Conservation (phyloP, 2,888 invertebrate genomes). For the Lasioglossum zephyrum region DNA sequence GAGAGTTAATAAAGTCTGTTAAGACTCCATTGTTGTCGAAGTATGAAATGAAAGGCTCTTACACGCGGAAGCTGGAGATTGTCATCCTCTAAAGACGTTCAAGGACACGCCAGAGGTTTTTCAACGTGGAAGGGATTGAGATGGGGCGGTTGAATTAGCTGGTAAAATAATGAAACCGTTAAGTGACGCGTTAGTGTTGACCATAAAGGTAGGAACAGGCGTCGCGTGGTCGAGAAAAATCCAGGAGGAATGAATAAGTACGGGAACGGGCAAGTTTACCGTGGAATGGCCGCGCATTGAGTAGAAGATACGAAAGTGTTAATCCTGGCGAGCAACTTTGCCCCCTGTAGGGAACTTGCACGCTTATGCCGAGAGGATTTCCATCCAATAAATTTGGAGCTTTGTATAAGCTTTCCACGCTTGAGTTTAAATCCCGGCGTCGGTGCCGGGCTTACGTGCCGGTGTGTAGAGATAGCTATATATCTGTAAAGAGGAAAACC, state of each 20-base stretch:
- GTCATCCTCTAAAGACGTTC: not conserved
- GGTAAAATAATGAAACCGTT: not conserved
- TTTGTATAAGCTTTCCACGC: slow-evolving; percentile 87
- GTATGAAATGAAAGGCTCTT: not conserved
- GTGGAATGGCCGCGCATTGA: slow-evolving; percentile 76
- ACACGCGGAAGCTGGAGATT: not conserved
- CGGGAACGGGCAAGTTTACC: slow-evolving; percentile 60
- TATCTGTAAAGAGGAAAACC: slow-evolving; percentile 68
- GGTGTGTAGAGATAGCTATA: slow-evolving; percentile 68
- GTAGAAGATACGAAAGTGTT: slow-evolving; percentile 86
- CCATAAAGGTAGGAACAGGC: not conserved
- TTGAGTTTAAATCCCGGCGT: slow-evolving; percentile 84
- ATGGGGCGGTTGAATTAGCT: not conserved
- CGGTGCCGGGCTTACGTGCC: slow-evolving; percentile 73
- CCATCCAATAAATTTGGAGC: slow-evolving; percentile 87
- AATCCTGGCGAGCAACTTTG: slow-evolving; percentile 86
- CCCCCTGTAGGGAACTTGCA: slow-evolving; percentile 82
- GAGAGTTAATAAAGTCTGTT: not conserved
- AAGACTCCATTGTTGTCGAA: not conserved
- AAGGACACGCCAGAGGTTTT: not conserved
- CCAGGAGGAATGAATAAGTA: slow-evolving; percentile 49
- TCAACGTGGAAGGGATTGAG: not conserved
- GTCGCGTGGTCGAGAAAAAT: slow-evolving; percentile 28
- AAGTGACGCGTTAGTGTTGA: not conserved
- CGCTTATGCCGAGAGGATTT: slow-evolving; percentile 85